Percentiles rank a stretch among this genome's conserved stretches.
Evolutionary conservation across 2,888 invertebrate species (phyloP).

Genomic region (Dysmachus trigonus): DNA sequence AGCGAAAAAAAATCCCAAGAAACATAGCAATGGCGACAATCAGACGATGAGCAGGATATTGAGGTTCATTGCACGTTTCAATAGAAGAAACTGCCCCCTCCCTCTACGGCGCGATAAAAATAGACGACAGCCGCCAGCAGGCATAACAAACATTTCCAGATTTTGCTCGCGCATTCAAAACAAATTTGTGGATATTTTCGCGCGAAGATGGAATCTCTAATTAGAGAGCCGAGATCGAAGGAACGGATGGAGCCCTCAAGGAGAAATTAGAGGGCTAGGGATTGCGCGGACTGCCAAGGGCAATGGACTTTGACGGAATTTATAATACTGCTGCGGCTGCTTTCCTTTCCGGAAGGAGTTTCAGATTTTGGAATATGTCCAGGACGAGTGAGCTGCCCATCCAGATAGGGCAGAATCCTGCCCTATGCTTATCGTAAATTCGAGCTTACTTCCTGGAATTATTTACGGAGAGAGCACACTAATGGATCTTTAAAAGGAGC

Average conservation of each 20-base stretch:
- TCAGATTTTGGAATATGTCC: neutral
- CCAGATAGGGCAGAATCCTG: neutral
- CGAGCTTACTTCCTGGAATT: neutral
- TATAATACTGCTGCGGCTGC: neutral
- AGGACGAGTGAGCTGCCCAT: neutral
- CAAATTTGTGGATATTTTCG: neutral
- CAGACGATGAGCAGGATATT: conserved; percentile 15
- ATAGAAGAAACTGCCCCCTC: neutral
- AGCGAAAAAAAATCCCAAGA: neutral
- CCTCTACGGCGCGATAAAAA: neutral
- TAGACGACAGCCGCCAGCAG: neutral
- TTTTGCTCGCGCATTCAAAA: conserved; percentile 3
- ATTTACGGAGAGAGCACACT: neutral
- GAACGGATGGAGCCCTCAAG: neutral
- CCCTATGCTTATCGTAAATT: neutral
- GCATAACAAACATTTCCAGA: conserved; percentile 16
- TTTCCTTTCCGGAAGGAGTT: neutral
- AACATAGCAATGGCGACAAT: conserved; percentile 9
- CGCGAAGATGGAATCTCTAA: conserved; percentile 17
- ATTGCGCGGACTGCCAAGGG: neutral
- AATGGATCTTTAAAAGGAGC: neutral
- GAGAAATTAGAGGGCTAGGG: neutral
- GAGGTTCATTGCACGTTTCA: conserved; percentile 34
- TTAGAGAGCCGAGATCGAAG: neutral
- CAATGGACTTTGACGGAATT: neutral